These are phyloP conservation scores for Arothron firmamentum DNA, from an alignment of 2,113 vertebrate species.

Conservation along the genomic window DNA sequence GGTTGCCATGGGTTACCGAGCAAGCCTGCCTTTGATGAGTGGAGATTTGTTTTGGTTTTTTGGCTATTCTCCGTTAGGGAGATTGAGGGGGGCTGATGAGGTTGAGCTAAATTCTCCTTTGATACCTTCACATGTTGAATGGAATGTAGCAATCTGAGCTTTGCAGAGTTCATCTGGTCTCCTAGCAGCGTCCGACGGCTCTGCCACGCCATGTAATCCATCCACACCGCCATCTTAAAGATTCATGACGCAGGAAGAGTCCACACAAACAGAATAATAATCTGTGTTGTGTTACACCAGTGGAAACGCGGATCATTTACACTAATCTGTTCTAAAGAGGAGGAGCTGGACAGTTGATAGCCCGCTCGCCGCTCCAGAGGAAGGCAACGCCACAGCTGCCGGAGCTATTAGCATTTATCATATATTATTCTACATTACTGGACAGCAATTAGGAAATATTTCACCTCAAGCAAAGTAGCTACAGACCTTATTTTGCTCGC, in stretches of 20 bases:
- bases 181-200: constrained; percentile 39
- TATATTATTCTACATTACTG: no score
- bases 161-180: constrained; percentile 21
- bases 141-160: constrained; percentile 46
- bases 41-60: background rate
- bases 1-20: constrained; percentile 68
- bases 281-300: constrained; percentile 73
- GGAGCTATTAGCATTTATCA: no score
- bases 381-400: no score
- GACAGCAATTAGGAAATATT: no score
- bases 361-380: constrained; percentile 20
- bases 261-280: constrained; percentile 70
- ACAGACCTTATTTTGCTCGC: background rate
- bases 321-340: constrained; percentile 54
- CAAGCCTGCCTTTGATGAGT: constrained; percentile 38
- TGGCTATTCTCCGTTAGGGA: no score
- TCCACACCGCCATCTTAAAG: constrained; percentile 66
- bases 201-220: constrained; percentile 59
- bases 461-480: no score
- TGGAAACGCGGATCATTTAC: constrained; percentile 64
- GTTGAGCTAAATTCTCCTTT: constrained; percentile 8
- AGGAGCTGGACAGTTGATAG: constrained; percentile 48
- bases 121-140: background rate
- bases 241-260: constrained; percentile 73
- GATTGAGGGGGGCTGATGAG: no score